Conservation (phyloP, 2,888 invertebrate genomes). For the Slavum lentiscoides region DNA sequence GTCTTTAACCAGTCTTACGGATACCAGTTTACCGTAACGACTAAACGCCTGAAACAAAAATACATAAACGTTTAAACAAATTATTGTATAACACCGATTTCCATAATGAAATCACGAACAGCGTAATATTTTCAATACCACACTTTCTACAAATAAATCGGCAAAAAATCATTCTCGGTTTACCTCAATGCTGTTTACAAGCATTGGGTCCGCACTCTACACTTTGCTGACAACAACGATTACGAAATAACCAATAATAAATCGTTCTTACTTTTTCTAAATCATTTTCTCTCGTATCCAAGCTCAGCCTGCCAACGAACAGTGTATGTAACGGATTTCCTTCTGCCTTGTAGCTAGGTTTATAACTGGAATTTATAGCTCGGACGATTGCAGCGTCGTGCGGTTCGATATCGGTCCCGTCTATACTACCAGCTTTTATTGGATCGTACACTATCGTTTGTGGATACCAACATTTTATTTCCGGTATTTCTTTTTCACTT, state of each 20-base stretch:
- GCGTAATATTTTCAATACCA: too few relatives aligned
- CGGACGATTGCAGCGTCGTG: slow-evolving; percentile 78
- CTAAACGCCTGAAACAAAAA: slow-evolving; percentile 61
- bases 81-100: neutral
- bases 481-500: slow-evolving; percentile 2
- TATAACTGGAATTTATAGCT: slow-evolving; percentile 71
- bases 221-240: too few relatives aligned
- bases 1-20: slow-evolving; percentile 72
- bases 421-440: slow-evolving; percentile 81
- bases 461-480: slow-evolving; percentile 62
- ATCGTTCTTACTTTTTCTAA: slow-evolving; percentile 60
- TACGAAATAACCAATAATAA: too few relatives aligned
- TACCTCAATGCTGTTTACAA: too few relatives aligned
- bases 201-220: too few relatives aligned
- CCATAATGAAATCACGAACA: too few relatives aligned
- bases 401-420: slow-evolving; percentile 80
- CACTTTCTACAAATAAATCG: too few relatives aligned
- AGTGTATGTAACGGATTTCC: slow-evolving; percentile 74
- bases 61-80: neutral
- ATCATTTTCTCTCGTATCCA: slow-evolving; percentile 68
- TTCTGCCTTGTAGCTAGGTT: slow-evolving; percentile 68
- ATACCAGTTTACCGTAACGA: slow-evolving; percentile 69
- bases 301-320: slow-evolving; percentile 75
- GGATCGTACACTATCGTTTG: slow-evolving; percentile 73
- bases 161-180: too few relatives aligned